These are phyloP conservation scores for Trichonephila clavipes DNA, from an alignment of 1,140 invertebrate genomes.

Conservation along the genomic window DNA sequence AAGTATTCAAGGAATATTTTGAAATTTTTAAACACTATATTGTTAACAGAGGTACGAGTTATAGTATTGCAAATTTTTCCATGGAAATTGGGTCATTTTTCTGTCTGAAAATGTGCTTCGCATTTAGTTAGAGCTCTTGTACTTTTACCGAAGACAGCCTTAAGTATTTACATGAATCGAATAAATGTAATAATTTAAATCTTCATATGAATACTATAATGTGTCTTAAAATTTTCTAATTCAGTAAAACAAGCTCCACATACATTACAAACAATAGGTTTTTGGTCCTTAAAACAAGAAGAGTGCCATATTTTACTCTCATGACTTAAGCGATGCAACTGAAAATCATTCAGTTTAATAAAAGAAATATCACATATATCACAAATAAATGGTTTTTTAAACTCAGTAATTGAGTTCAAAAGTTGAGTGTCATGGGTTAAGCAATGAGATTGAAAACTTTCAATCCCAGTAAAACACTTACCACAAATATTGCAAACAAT, in stretches of 20 bases:
- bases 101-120: no score
- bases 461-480: background rate
- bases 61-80: no score
- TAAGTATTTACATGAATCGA: no score
- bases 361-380: background rate
- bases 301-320: background rate
- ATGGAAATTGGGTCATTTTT: no score
- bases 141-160: no score
- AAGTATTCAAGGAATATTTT: no score
- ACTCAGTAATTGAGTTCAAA: background rate
- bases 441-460: background rate
- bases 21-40: no score
- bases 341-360: background rate
- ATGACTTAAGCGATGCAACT: background rate
- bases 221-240: background rate
- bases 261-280: background rate
- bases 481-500: background rate
- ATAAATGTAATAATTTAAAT: background rate
- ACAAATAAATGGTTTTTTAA: background rate
- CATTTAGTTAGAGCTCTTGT: no score
- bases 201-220: background rate
- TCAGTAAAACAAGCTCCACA: background rate
- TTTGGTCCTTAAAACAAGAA: background rate
- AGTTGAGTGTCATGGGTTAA: background rate
- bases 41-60: no score